These are phyloP conservation scores for Polypterus bichir DNA, from an alignment of 2,113 vertebrate species.

Conservation along the genomic window DNA sequence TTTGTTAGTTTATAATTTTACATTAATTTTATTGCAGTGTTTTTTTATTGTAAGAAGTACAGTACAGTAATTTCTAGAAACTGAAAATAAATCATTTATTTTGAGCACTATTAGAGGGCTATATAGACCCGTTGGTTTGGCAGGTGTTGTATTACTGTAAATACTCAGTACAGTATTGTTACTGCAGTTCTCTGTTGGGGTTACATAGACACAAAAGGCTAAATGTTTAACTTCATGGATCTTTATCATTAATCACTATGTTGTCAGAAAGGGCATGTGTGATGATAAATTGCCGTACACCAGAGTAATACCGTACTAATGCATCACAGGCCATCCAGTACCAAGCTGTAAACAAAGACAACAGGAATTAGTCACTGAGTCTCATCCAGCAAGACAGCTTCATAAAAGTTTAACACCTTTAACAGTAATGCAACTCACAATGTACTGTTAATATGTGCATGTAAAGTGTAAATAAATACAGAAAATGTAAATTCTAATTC, in stretches of 20 bases:
- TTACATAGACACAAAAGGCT: slow-evolving; percentile 20
- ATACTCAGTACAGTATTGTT: slow-evolving; percentile 9
- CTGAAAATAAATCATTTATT: too few relatives aligned
- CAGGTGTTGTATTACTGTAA: slow-evolving; percentile 3
- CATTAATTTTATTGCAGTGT: too few relatives aligned
- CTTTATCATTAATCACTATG: slow-evolving; percentile 25
- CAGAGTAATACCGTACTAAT: slow-evolving; percentile 1
- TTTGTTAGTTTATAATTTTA: too few relatives aligned
- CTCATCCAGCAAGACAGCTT: too few relatives aligned
- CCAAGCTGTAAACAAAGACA: background rate
- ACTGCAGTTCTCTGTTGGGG: slow-evolving; percentile 19
- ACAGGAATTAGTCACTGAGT: background rate
- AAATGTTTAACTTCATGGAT: slow-evolving; percentile 26
- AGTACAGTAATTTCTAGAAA: too few relatives aligned
- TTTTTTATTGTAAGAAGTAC: too few relatives aligned
- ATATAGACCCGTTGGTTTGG: background rate
- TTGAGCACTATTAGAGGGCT: too few relatives aligned
- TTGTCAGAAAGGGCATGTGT: slow-evolving; percentile 16
- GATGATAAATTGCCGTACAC: slow-evolving; percentile 20
- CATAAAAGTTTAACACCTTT: too few relatives aligned
- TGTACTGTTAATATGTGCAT: too few relatives aligned
- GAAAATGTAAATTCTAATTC: too few relatives aligned
- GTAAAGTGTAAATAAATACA: too few relatives aligned
- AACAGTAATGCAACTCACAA: too few relatives aligned
- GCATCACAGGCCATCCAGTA: slow-evolving; percentile 1